phyloP scores from a whole-genome alignment of 2,797 vertebrate species.

The Falco cherrug region DNA sequence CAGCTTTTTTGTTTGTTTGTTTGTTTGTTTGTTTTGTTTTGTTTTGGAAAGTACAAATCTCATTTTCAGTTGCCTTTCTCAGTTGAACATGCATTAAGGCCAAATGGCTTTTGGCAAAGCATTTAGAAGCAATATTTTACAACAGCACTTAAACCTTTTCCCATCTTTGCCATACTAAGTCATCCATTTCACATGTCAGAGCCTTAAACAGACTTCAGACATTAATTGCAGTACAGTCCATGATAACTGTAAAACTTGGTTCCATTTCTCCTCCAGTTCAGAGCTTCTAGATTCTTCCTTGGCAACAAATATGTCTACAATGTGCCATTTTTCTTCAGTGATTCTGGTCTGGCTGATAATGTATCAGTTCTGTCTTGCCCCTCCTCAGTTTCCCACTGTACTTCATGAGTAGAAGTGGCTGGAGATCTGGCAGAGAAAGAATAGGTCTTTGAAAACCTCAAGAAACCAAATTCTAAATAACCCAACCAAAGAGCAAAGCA shows the following conservation, averaged over 20 bases:
- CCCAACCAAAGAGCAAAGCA: neutral
- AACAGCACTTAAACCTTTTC: neutral
- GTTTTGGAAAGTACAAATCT: neutral
- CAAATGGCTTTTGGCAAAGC: neutral
- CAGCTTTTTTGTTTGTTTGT: neutral
- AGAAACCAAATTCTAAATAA: neutral
- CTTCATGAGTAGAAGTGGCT: neutral
- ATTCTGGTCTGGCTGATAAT: neutral
- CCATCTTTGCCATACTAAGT: neutral
- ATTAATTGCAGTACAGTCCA: neutral
- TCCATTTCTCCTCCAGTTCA: neutral
- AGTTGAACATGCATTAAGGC: neutral
- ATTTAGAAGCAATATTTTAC: neutral
- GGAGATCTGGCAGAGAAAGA: neutral
- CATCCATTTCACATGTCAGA: neutral
- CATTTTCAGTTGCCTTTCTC: neutral
- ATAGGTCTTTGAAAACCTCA: neutral
- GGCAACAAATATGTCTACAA: neutral
- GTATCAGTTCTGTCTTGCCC: neutral
- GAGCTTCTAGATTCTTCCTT: neutral
- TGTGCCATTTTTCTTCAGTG: neutral
- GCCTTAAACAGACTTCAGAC: neutral
- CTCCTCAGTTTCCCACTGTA: neutral
- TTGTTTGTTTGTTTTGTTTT: neutral
- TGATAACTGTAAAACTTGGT: neutral